Base-by-base conservation (phyloP, 53 echinoderm and acorn worm genomes). In the Crossaster papposus region DNA sequence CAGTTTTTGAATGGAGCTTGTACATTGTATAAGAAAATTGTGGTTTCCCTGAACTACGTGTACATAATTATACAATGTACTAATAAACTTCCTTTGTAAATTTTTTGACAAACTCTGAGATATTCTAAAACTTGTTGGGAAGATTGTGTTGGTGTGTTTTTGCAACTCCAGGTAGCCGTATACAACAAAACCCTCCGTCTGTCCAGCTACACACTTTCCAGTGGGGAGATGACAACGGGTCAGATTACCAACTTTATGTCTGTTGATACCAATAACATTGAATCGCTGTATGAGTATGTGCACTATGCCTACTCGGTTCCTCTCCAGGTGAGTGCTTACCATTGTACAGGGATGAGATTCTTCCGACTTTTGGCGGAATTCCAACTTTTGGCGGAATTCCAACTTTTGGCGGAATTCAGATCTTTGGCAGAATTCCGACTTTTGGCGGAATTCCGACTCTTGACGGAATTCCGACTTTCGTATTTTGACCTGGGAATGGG, bases 221-320 rank as follows among this genome's bases (percentile, higher is more conserved):
- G 96, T 51, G 96, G 96, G 0, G 52, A 64, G 63, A 92, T 94
- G 96, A 92, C 96, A 0, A 94, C 92, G 12, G 96, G 96, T 9
- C 94, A 94, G 86, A 94, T 96, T 71, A 94, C 94, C 51, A 96
- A 96, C 82, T 91, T 93, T 76, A 96, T 96, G 93, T 96, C 96
- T 5, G 93, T 93, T 29, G 96, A 96, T 81, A 89, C 94, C 12
- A 35, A 85, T 28, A 90, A 92, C 54, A 73, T 96, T 33, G 58
- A 81, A 62, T 77, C 72, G 58, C 68, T 94, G 23, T 94, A 91
- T 79, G 88, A 92, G 89, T 93, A 64, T 70, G 82, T 55, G 8
- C 91, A 92, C 44, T 91, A 91, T 28, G 72, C 78, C 18, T 94
- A 93, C 90, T 91, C 91, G 12, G 80, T 93, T 3, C 96, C 96